Percentiles rank a stretch among this genome's conserved stretches.
phyloP scores from a whole-genome alignment of 1,140 invertebrate species.

The Lepidurus arcticus region DNA sequence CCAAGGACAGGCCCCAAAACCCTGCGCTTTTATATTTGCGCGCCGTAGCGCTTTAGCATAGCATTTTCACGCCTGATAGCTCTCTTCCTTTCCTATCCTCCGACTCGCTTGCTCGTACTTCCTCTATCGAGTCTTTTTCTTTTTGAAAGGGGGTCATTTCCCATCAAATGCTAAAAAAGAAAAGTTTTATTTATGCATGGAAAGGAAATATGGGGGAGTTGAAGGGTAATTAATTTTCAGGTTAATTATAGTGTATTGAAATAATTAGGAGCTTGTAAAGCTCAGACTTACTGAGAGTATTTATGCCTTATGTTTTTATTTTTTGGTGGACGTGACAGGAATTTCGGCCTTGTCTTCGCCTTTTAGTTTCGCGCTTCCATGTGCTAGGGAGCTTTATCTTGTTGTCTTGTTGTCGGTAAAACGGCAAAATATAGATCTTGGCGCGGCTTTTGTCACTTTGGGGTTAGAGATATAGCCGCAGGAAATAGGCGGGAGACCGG shows the following conservation, averaged over 20 bases:
- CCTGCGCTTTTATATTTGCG: conserved; percentile 21
- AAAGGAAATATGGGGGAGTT: background rate
- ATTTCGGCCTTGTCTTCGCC: background rate
- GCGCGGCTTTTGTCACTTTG: background rate
- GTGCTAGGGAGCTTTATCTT: background rate
- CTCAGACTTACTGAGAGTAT: background rate
- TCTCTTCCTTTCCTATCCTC: background rate
- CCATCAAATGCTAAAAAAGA: no score
- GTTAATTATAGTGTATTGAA: background rate
- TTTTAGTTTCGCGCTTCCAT: background rate
- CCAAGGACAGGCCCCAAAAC: background rate
- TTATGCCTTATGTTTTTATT: background rate
- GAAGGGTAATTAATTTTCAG: background rate
- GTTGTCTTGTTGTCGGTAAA: background rate
- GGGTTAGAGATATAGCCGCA: background rate
- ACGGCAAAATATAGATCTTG: conserved; percentile 19
- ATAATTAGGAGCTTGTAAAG: background rate
- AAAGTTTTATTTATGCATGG: background rate
- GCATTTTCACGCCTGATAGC: conserved; percentile 21
- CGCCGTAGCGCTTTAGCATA: background rate
- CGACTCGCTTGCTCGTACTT: conserved; percentile 7
- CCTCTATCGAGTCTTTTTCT: background rate
- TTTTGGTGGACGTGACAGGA: background rate
- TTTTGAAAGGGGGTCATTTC: background rate
- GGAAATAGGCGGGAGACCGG: background rate